These are phyloP conservation scores for Cyclina sinensis DNA, from an alignment of 1,140 invertebrate genomes.

Conservation along the genomic window DNA sequence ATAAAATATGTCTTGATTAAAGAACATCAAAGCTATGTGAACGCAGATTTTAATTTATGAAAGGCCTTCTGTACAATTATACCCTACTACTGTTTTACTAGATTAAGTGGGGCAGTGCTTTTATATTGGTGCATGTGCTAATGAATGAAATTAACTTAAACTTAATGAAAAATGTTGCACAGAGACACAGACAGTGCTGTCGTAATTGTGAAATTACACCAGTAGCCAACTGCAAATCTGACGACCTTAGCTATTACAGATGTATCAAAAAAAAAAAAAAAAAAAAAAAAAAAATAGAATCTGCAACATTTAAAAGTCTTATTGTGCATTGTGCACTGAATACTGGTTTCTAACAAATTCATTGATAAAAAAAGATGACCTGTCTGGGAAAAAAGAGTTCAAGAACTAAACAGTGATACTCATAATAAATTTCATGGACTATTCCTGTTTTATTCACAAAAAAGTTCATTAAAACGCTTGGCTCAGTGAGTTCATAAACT, in stretches of 20 bases:
- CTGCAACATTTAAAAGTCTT: no score
- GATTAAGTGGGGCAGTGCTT: slow-evolving; percentile 12
- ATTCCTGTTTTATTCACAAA: no score
- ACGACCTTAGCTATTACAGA: neutral
- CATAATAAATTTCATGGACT: no score
- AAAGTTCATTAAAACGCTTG: no score
- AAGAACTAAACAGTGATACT: no score
- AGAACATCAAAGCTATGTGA: slow-evolving; percentile 33
- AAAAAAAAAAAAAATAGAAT: no score
- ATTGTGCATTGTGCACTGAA: no score
- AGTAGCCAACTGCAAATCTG: slow-evolving; percentile 40
- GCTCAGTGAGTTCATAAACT: no score
- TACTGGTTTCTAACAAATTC: no score
- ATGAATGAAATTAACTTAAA: slow-evolving; percentile 56
- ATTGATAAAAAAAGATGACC: no score
- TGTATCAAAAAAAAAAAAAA: no score
- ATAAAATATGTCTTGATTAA: slow-evolving; percentile 58
- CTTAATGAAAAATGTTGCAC: slow-evolving; percentile 38
- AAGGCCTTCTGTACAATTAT: slow-evolving; percentile 51
- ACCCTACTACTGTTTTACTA: slow-evolving; percentile 38
- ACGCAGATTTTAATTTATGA: slow-evolving; percentile 52
- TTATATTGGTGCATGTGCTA: slow-evolving; percentile 44
- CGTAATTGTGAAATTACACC: slow-evolving; percentile 54
- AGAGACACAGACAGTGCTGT: neutral
- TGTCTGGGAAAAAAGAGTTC: no score